Conservation (phyloP, 2,113 vertebrate genomes). For the Pitta sordida region DNA sequence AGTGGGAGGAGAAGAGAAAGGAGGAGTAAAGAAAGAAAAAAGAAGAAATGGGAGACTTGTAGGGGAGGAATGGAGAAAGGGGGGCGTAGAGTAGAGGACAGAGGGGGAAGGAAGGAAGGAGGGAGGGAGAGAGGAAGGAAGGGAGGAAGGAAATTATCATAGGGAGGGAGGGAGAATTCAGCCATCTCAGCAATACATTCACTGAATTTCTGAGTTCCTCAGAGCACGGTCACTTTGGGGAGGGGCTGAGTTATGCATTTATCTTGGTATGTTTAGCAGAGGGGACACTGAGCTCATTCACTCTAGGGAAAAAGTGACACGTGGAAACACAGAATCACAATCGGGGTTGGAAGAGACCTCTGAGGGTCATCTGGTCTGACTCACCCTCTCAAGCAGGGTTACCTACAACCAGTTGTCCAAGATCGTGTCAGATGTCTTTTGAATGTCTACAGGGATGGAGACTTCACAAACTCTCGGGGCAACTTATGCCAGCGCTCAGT, state of each 20-base stretch:
- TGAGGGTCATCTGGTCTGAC: background rate
- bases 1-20: accelerated
- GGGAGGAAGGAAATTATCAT: background rate
- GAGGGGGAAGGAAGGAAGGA: accelerated
- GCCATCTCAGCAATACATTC: background rate
- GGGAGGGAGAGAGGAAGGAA: no score
- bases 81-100: no score
- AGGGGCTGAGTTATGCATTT: background rate
- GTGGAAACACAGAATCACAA: background rate
- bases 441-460: background rate
- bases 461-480: background rate
- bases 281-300: background rate
- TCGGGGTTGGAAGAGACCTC: background rate
- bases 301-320: background rate
- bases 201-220: background rate
- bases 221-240: background rate
- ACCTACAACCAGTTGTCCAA: background rate
- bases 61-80: accelerated
- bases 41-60: no score
- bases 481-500: background rate
- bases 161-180: background rate
- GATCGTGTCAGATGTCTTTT: background rate
- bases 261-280: background rate
- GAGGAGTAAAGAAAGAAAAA: background rate
- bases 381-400: accelerated